A percentile compares a stretch with the other conserved stretches of the same genome.
Evolutionary conservation across 2,888 invertebrate species (phyloP).

Genomic region (Megalurothrips usitatus): DNA sequence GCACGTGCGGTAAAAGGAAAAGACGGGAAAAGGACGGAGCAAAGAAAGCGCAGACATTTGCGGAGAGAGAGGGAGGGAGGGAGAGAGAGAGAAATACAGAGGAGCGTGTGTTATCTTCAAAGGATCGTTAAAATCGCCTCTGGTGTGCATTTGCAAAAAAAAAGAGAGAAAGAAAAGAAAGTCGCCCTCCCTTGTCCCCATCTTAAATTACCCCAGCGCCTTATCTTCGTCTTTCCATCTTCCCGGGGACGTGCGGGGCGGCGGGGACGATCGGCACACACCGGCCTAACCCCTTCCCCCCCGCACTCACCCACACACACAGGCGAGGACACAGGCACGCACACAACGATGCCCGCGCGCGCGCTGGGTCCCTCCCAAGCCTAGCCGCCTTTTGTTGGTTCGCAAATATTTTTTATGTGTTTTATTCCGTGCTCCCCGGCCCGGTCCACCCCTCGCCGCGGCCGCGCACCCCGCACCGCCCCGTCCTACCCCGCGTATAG

Average conservation of each 20-base stretch:
- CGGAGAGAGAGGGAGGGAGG: background rate
- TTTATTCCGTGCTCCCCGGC: background rate
- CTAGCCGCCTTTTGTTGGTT: background rate
- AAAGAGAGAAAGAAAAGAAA: slow-evolving; percentile 24
- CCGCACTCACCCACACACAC: background rate
- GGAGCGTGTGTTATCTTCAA: slow-evolving; percentile 16
- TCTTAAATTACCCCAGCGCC: slow-evolving; percentile 2
- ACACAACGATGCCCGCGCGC: background rate
- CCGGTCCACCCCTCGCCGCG: background rate
- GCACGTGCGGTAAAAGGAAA: too few species aligned
- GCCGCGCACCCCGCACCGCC: background rate
- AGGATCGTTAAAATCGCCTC: slow-evolving; percentile 21
- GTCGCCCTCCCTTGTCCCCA: background rate
- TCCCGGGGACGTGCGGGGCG: background rate
- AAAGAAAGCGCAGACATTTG: too few species aligned
- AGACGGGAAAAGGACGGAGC: too few species aligned
- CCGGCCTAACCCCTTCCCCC: background rate
- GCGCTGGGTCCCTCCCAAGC: background rate
- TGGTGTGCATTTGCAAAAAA: slow-evolving; percentile 5
- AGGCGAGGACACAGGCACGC: background rate
- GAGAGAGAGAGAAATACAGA: background rate
- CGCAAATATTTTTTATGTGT: slow-evolving; percentile 25
- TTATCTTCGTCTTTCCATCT: slow-evolving; percentile 10
- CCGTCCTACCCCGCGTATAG: background rate
- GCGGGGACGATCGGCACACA: too few species aligned